Evolutionary conservation across 2,113 vertebrate genomes (phyloP).

Genomic region (Formicarius rufipectus): DNA sequence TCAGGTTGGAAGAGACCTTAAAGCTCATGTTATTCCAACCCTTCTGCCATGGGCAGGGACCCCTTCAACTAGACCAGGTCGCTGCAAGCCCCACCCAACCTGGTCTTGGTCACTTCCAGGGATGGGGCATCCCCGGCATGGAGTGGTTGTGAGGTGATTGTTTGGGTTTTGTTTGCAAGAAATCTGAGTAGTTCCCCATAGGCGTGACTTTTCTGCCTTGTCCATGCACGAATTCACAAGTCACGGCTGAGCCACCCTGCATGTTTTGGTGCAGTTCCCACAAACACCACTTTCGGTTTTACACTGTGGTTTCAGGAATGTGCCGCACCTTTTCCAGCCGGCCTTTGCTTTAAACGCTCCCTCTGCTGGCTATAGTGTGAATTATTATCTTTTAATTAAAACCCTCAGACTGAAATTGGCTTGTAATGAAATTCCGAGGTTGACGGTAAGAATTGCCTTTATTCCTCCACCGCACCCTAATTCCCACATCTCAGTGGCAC

Average conservation of each 20-base stretch:
- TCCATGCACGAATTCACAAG: not conserved
- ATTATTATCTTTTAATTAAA: not conserved
- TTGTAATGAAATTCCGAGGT: not conserved
- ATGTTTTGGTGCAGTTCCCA: not conserved
- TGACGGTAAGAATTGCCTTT: not conserved
- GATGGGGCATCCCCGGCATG: not conserved
- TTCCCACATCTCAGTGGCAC: not conserved
- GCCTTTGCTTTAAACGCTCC: conserved; percentile 9
- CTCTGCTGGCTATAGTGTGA: conserved; percentile 52
- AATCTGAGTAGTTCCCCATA: not conserved
- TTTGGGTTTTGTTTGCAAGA: not conserved
- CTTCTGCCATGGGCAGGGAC: not conserved
- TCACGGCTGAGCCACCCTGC: not conserved
- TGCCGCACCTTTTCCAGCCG: not conserved
- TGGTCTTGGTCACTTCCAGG: not conserved
- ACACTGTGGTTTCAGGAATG: fast-evolving
- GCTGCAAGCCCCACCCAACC: not conserved
- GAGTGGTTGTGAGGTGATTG: not conserved
- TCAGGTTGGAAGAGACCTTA: not conserved
- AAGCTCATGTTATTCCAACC: not conserved
- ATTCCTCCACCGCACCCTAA: not conserved
- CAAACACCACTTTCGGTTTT: fast-evolving
- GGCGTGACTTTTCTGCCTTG: not conserved
- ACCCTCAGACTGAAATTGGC: not conserved
- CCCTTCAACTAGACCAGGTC: not conserved